Percentiles rank a stretch among this genome's conserved stretches.
Conservation (phyloP, 2,888 invertebrate genomes). For the Liopterus haemorrhoidalis region DNA sequence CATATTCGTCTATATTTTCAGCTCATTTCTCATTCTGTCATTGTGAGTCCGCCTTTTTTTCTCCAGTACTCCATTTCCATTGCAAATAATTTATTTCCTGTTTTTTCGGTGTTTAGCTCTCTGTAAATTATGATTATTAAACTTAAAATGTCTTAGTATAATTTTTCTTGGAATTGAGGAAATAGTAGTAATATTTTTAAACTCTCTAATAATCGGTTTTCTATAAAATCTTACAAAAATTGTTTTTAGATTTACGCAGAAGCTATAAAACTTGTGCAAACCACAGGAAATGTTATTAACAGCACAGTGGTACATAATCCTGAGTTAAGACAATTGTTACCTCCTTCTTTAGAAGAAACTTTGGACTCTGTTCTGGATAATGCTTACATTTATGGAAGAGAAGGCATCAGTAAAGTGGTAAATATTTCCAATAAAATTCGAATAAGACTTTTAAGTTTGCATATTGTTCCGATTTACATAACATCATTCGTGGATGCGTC, state of each 20-base stretch:
- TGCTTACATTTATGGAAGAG: conserved; percentile 87
- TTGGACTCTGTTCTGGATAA: conserved; percentile 87
- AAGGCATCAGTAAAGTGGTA: conserved; percentile 83
- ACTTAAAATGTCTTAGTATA: too few species aligned
- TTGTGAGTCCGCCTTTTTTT: too few species aligned
- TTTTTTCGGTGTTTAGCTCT: too few species aligned
- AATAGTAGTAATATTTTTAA: neutral
- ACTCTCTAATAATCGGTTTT: conserved; percentile 35
- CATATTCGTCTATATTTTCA: too few species aligned
- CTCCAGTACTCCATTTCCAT: too few species aligned
- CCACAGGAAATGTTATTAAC: conserved; percentile 83
- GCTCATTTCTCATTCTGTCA: too few species aligned
- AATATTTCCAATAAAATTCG: conserved; percentile 35
- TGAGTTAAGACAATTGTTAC: conserved; percentile 74
- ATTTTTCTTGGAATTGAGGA: neutral
- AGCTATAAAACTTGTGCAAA: conserved; percentile 83
- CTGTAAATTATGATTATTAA: too few species aligned
- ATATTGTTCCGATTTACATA: too few species aligned
- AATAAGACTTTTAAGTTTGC: too few species aligned
- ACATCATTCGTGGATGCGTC: neutral
- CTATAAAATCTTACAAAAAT: conserved; percentile 12
- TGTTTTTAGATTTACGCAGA: conserved; percentile 80
- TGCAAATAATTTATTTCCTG: too few species aligned
- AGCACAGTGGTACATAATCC: conserved; percentile 85
- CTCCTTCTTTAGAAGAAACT: conserved; percentile 77